Base-by-base conservation (phyloP, 64 coral and sea anemone genomes). In the Acropora tenuis region DNA sequence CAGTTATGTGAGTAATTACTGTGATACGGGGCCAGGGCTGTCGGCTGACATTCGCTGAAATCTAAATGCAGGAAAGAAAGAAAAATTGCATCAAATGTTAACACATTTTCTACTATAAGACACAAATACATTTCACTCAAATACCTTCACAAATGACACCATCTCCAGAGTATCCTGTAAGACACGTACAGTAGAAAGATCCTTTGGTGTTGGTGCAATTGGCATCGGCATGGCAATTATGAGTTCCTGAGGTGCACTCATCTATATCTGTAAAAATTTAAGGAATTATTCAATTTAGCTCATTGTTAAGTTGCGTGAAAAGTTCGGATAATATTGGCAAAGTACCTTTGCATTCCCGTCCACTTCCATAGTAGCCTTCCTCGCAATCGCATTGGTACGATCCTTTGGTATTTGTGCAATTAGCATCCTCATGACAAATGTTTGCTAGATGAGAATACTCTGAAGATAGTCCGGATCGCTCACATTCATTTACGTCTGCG, bases 131-230 rank as follows among this genome's bases (percentile, higher is more conserved):
- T 13, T 16, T 4, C 16, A 48, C 17, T 9, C 15, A 17, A 78
- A 73, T 67, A 69, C 92, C 92, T 42, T 69, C 15, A 80, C 93
- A 94, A 9, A 49, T 79, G 60, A 94, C 78, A 47, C 93, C 93
- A 80, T 94, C 47, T 86, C 87, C 92, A 3, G 80, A 90, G 73
- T 94, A 94, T 49, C 92, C 92, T 4, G 60, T 78, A 86, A 86
- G 73, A 79, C 92, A 94, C 5, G 73, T 90, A 49, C 92, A 94
- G 73, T 94, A 90, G 92, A 94, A 94, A 17, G 92, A 94, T 48
- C 92, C 92, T 61, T 94, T 90, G 73, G 92, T 94, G 73, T 90
- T 94, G 80, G 92, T 94, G 68, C 92, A 94, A 80, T 94, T 94
- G 77, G 92, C 92, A 46, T 94, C 87, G 72, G n/a, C 72, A 8